Evolutionary conservation across 2,797 vertebrate genomes (phyloP).

Genomic region (Crax fasciolata): DNA sequence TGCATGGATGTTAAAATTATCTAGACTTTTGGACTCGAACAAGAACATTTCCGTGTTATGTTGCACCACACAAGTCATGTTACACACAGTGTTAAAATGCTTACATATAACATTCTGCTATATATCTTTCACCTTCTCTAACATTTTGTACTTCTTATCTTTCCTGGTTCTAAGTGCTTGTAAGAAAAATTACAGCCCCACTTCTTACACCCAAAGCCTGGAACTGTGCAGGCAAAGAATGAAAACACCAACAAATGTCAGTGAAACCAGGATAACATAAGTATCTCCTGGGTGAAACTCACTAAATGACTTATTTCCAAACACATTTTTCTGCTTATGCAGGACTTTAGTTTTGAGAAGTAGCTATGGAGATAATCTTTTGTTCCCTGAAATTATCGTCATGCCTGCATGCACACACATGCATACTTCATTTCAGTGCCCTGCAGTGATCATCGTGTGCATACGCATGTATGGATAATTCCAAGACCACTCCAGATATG

Average conservation of each 20-base stretch:
- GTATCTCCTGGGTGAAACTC: not conserved
- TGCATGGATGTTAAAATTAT: not conserved
- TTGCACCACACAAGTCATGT: accelerated
- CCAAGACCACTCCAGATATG: not conserved
- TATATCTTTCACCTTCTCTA: not conserved
- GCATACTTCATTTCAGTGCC: not conserved
- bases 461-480: not conserved
- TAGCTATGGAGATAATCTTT: not conserved
- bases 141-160: not conserved
- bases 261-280: not conserved
- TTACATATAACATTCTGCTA: not conserved
- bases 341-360: not conserved
- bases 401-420: not conserved
- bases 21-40: not conserved
- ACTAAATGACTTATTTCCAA: not conserved
- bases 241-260: not conserved
- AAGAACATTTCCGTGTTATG: not conserved
- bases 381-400: not conserved
- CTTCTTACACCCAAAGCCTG: not conserved
- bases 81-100: not conserved
- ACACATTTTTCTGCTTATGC: not conserved
- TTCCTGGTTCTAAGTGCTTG: not conserved
- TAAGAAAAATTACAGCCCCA: not conserved
- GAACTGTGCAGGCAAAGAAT: not conserved
- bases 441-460: not conserved